phyloP scores from a whole-genome alignment of 2,888 invertebrate genomes.

The Apodemia mormo region DNA sequence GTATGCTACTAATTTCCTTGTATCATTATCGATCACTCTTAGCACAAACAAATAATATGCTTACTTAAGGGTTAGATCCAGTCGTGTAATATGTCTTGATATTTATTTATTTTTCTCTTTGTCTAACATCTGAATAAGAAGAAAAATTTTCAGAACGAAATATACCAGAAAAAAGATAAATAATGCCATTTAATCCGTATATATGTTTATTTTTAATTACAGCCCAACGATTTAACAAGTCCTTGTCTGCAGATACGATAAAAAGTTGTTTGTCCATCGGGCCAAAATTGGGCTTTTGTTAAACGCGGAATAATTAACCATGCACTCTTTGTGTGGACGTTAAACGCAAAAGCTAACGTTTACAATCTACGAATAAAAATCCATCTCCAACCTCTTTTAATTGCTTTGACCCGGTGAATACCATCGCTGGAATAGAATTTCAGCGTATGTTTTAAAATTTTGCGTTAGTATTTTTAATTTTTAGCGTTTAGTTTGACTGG shows the following conservation, averaged over 20 bases:
- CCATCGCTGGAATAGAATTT: neutral
- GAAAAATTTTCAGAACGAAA: too few relatives aligned
- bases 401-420: neutral
- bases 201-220: neutral
- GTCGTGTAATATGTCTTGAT: too few relatives aligned
- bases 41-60: too few relatives aligned
- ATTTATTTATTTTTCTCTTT: too few relatives aligned
- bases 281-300: slow-evolving; percentile 15
- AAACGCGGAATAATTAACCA: slow-evolving; percentile 14
- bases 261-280: slow-evolving; percentile 13
- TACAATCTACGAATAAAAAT: neutral
- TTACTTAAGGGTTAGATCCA: too few relatives aligned
- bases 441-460: neutral
- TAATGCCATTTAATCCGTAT: neutral
- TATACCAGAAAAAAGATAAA: too few relatives aligned
- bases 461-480: neutral
- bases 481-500: too few relatives aligned
- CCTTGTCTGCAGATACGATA: slow-evolving; percentile 3
- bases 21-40: too few relatives aligned
- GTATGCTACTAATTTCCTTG: too few relatives aligned
- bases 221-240: neutral
- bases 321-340: slow-evolving; percentile 8
- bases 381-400: slow-evolving; percentile 4
- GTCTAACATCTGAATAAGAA: too few relatives aligned
- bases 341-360: slow-evolving; percentile 4